These are phyloP conservation scores for Drosophila ohnishii DNA, from an alignment of 1,140 invertebrate genomes.

Conservation along the genomic window DNA sequence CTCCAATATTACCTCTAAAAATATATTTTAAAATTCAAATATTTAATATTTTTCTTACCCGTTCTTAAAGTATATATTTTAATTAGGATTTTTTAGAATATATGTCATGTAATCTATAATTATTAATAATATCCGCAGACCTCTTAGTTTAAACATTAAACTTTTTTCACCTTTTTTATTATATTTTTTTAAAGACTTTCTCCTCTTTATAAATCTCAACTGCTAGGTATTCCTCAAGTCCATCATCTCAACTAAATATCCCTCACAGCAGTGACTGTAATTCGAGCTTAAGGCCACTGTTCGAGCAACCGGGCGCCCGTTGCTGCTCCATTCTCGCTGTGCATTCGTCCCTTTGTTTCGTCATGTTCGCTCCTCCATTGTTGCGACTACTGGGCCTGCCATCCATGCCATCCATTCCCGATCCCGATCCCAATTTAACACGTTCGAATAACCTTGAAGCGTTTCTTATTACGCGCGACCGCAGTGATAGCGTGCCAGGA, in stretches of 20 bases:
- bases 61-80: background rate
- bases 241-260: background rate
- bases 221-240: constrained; percentile 2
- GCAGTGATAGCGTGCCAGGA: constrained; percentile 45
- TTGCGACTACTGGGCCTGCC: constrained; percentile 54
- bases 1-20: no score
- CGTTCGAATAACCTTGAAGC: constrained; percentile 81
- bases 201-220: no score
- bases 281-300: constrained; percentile 66
- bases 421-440: constrained; percentile 78
- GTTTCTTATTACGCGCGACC: constrained; percentile 79
- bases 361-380: constrained; percentile 74
- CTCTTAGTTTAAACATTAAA: no score
- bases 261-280: constrained; percentile 45
- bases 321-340: constrained; percentile 62
- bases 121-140: background rate
- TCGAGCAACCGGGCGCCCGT: constrained; percentile 65
- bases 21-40: no score
- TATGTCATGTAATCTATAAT: background rate
- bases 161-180: background rate
- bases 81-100: background rate
- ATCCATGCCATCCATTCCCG: constrained; percentile 24
- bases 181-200: background rate
- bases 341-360: constrained; percentile 74
- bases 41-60: no score